Evolutionary conservation across 2,888 invertebrate species (phyloP).

Genomic region (Cyrtodaria siliqua): DNA sequence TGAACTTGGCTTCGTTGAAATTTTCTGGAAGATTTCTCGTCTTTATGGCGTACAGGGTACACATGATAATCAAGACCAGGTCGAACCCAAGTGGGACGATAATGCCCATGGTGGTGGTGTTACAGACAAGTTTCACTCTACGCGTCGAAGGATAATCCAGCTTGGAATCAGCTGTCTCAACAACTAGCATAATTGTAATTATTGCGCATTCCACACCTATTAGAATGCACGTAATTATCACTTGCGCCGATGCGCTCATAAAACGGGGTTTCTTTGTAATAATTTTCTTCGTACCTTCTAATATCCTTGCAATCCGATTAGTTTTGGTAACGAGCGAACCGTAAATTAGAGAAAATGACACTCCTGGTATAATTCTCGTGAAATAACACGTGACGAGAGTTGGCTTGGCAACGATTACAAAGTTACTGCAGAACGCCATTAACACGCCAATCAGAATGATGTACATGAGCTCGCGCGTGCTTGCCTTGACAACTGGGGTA

Average conservation of each 20-base stretch:
- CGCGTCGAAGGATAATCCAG: constrained; percentile 85
- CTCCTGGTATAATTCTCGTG: constrained; percentile 96
- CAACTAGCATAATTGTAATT: constrained; percentile 88
- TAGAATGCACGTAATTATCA: constrained; percentile 93
- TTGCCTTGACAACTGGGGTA: constrained; percentile 98
- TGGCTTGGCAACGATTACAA: constrained; percentile 93
- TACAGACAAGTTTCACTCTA: constrained; percentile 89
- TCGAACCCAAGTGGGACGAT: constrained; percentile 94
- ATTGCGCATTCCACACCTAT: constrained; percentile 95
- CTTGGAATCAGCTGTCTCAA: constrained; percentile 89
- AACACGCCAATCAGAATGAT: constrained; percentile 90
- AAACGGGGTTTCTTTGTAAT: constrained; percentile 95
- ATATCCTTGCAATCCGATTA: constrained; percentile 97
- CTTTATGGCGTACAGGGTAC: constrained; percentile 95
- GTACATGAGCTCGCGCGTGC: constrained; percentile 92
- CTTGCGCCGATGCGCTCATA: constrained; percentile 88
- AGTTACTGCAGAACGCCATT: constrained; percentile 89
- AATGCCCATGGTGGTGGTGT: constrained; percentile 88
- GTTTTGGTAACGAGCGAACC: constrained; percentile 98
- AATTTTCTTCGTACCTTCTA: constrained; percentile 98
- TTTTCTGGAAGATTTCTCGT: constrained; percentile 98
- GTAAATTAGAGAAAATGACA: constrained; percentile 98
- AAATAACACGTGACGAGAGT: constrained; percentile 93
- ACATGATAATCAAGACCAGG: constrained; percentile 91
- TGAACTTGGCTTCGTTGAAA: constrained; percentile 92